phyloP scores from a whole-genome alignment of 1,140 invertebrate species.

The Pseudoatta argentina region DNA sequence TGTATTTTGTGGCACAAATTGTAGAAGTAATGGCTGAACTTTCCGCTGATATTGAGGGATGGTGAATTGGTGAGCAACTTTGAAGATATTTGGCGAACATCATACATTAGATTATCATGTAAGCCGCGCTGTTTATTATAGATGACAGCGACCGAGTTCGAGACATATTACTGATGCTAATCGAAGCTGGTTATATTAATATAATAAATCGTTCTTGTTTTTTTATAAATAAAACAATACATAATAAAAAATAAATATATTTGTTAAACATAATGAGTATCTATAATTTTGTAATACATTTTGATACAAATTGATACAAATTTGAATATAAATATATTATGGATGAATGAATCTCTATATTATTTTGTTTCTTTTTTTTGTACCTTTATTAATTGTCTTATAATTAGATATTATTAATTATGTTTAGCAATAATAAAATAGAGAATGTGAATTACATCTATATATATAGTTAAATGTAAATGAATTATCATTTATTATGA shows the following conservation, averaged over 20 bases:
- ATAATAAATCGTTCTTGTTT: not conserved
- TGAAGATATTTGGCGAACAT: constrained; percentile 13
- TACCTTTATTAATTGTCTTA: too few species aligned
- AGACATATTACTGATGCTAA: constrained; percentile 20
- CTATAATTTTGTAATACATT: not conserved
- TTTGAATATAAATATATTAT: not conserved
- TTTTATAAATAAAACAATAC: not conserved
- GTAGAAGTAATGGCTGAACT: constrained; percentile 30
- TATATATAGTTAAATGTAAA: not conserved
- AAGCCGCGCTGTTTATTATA: constrained; percentile 26
- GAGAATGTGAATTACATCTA: not conserved
- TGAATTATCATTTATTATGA: not conserved
- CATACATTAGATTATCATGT: constrained; percentile 27
- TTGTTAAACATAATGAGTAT: not conserved
- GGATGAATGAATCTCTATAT: not conserved
- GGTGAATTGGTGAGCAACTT: constrained; percentile 41
- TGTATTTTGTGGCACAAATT: constrained; percentile 33
- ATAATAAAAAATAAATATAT: not conserved
- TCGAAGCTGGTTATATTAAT: not conserved
- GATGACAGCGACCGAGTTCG: not conserved
- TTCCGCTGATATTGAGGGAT: constrained; percentile 33
- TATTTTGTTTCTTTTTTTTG: too few species aligned
- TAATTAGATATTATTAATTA: not conserved
- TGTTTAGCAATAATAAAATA: not conserved
- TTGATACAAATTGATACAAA: not conserved